phyloP scores from a whole-genome alignment of 2,113 vertebrate species.

The Anhinga anhinga region DNA sequence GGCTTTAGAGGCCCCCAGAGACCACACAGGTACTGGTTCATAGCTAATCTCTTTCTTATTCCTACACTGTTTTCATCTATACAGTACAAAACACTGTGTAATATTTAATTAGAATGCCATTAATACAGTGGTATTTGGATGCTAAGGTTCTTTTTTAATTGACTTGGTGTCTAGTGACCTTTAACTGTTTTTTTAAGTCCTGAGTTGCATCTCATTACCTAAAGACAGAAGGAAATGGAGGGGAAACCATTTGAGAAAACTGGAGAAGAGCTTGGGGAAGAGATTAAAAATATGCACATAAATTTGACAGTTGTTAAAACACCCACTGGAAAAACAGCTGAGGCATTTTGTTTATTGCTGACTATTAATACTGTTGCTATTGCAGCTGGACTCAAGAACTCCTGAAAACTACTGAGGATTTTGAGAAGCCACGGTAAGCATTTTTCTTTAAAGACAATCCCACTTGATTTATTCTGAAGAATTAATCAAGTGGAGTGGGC shows the following conservation, averaged over 20 bases:
- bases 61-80: not conserved
- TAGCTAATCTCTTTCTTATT: not conserved
- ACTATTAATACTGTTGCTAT: not conserved
- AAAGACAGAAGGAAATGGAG: not conserved
- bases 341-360: not conserved
- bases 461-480: not conserved
- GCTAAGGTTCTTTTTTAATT: not conserved
- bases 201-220: not conserved
- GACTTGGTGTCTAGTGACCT: not conserved
- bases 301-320: not conserved
- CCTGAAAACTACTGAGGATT: not conserved
- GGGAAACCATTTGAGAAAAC: not conserved
- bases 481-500: not conserved
- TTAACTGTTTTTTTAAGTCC: not conserved
- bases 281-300: not conserved
- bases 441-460: not conserved
- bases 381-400: not conserved
- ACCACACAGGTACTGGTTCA: rapidly evolving
- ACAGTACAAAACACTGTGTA: not conserved
- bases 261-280: not conserved
- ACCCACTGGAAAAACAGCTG: not conserved
- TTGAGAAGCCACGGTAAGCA: not conserved
- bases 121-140: not conserved
- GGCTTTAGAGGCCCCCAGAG: not conserved
- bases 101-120: not conserved